Percentiles rank a stretch among this genome's conserved stretches.
Evolutionary conservation across 64 coral and sea anemone species (phyloP).

Genomic region (Stichodactyla mertensii): DNA sequence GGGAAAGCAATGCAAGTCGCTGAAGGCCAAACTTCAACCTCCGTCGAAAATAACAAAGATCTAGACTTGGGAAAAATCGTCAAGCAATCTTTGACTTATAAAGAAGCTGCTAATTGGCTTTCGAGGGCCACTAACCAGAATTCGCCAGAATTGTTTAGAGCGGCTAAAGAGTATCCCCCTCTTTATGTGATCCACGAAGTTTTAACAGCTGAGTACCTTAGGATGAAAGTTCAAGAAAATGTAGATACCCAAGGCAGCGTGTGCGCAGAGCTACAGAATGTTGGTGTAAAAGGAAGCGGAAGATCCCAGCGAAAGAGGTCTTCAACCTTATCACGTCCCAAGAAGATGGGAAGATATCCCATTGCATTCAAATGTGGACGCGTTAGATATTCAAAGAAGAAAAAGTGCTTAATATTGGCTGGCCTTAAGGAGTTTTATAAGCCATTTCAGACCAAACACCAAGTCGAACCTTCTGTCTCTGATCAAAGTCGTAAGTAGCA

Average conservation of each 20-base stretch:
- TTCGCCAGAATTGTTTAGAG: not conserved
- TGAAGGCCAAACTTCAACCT: not conserved
- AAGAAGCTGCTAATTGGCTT: not conserved
- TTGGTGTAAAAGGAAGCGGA: not conserved
- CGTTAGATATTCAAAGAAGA: not conserved
- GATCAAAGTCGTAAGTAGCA: not conserved
- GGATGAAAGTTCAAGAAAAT: not conserved
- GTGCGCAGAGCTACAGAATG: not conserved
- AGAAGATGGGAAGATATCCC: not conserved
- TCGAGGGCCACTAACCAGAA: not conserved
- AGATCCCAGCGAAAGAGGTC: not conserved
- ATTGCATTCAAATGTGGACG: not conserved
- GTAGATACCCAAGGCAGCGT: not conserved
- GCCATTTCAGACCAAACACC: not conserved
- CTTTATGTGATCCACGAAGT: not conserved
- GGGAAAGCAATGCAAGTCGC: not conserved
- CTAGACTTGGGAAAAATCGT: not conserved
- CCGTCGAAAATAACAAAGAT: not conserved
- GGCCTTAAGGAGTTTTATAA: not conserved
- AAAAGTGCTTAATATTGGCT: not conserved
- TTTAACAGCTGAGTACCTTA: not conserved
- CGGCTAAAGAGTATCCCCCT: not conserved
- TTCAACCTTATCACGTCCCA: not conserved
- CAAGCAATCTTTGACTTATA: not conserved
- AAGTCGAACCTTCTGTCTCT: not conserved